Conservation (phyloP, 1,140 invertebrate genomes). For the Polypedilum pembai region DNA sequence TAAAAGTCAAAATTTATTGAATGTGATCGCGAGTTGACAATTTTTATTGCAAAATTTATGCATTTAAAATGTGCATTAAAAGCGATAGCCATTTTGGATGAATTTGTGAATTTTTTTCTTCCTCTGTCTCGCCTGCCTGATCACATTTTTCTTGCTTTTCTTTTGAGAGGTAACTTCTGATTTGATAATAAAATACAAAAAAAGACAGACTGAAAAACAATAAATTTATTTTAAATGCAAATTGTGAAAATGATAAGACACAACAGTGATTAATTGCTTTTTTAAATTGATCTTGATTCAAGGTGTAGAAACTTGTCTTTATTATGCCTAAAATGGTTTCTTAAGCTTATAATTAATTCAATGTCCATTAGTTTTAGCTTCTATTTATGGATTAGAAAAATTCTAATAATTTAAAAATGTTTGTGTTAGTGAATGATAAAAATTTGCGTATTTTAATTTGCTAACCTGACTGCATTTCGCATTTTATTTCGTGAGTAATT, state of each 20-base stretch:
- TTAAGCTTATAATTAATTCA: no score
- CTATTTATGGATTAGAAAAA: no score
- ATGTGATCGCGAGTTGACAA: conserved; percentile 22
- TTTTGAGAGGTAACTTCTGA: conserved; percentile 20
- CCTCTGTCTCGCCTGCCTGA: no score
- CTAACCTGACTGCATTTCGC: no score
- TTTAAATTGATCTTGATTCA: not conserved
- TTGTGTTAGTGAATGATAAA: no score
- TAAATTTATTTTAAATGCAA: conserved; percentile 8
- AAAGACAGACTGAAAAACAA: not conserved
- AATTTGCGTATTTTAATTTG: no score
- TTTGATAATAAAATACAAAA: conserved; percentile 7
- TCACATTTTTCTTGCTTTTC: not conserved
- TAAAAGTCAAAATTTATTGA: conserved; percentile 28
- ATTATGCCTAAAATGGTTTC: no score
- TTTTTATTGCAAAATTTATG: conserved; percentile 28
- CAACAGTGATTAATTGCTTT: conserved; percentile 4
- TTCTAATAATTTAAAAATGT: no score
- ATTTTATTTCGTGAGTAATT: no score
- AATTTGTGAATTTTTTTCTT: no score
- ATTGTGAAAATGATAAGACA: conserved; percentile 5
- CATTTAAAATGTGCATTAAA: conserved; percentile 27
- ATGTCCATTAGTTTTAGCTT: no score
- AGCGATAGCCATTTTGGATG: conserved; percentile 1
- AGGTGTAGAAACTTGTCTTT: not conserved